Conservation (phyloP, 1,140 invertebrate genomes). For the Pteromalus puparum region DNA sequence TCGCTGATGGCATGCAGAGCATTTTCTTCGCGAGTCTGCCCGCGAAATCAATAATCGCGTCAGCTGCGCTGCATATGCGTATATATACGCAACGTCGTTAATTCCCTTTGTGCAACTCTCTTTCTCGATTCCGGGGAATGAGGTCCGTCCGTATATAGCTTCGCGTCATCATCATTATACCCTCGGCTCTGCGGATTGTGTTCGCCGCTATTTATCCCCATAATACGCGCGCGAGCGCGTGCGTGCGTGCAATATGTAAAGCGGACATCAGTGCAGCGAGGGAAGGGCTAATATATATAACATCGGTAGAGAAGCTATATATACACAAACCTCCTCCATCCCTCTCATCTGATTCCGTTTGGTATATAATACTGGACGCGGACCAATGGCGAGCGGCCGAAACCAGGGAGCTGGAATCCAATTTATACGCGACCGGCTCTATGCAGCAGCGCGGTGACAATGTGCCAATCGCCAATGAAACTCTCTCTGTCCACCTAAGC, state of each 20-base stretch:
- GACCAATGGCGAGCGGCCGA: background rate
- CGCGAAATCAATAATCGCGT: constrained; percentile 12
- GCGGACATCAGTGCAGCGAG: background rate
- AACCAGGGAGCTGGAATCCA: constrained; percentile 18
- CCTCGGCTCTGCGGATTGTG: background rate
- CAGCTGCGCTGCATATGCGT: background rate
- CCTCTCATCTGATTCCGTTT: background rate
- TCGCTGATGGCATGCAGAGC: background rate
- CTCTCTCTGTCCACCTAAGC: background rate
- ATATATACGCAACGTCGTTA: background rate
- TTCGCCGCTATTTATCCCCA: background rate
- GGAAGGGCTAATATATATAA: background rate
- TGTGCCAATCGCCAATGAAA: constrained; percentile 45
- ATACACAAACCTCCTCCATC: no score
- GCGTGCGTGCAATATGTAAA: background rate
- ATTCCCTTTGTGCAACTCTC: background rate
- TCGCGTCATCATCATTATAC: background rate
- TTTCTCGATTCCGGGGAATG: no score
- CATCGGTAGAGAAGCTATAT: no score
- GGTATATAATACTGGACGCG: background rate
- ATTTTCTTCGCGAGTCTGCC: background rate
- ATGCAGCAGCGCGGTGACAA: constrained; percentile 18
- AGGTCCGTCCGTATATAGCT: no score
- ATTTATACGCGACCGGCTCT: constrained; percentile 28
- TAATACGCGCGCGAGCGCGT: background rate